These are phyloP conservation scores for Argyresthia goedartella DNA, from an alignment of 2,888 invertebrate genomes.

Conservation along the genomic window DNA sequence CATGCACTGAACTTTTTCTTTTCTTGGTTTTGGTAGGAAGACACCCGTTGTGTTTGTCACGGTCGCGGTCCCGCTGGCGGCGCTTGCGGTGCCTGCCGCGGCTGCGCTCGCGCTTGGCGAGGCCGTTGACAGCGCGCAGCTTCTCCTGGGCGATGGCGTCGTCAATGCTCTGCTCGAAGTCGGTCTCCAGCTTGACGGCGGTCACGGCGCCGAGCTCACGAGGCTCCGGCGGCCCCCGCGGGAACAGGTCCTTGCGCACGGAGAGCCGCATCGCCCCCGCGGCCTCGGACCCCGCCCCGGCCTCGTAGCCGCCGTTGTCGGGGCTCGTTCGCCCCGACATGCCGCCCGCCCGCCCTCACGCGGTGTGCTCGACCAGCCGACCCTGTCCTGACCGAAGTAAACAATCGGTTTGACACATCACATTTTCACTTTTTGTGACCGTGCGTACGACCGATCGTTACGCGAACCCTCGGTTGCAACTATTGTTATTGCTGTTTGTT, in stretches of 20 bases:
- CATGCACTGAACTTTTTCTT: conserved; percentile 41
- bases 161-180: conserved; percentile 66
- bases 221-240: conserved; percentile 34
- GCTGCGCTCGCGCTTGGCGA: conserved; percentile 38
- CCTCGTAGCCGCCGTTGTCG: conserved; percentile 61
- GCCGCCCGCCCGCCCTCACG: conserved; percentile 59
- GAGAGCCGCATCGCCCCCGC: conserved; percentile 50
- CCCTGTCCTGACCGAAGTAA: conserved; percentile 67
- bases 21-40: conserved; percentile 46
- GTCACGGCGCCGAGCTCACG: conserved; percentile 42
- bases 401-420: conserved; percentile 72
- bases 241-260: conserved; percentile 66
- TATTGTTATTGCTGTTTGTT: conserved; percentile 45
- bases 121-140: conserved; percentile 45
- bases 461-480: conserved; percentile 41
- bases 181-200: conserved; percentile 61
- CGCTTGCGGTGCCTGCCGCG: conserved; percentile 56
- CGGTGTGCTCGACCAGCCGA: conserved; percentile 60
- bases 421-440: conserved; percentile 67
- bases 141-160: conserved; percentile 50
- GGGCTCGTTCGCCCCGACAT: conserved; percentile 67
- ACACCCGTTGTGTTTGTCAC: conserved; percentile 56
- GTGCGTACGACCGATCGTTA: conserved; percentile 48
- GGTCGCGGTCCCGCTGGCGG: conserved; percentile 28
- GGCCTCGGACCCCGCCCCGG: conserved; percentile 32